Percentiles rank a stretch among this genome's conserved stretches.
These are phyloP conservation scores for Drosophila nr. fundita DNA, from an alignment of 2,888 invertebrate species.

Conservation along the genomic window DNA sequence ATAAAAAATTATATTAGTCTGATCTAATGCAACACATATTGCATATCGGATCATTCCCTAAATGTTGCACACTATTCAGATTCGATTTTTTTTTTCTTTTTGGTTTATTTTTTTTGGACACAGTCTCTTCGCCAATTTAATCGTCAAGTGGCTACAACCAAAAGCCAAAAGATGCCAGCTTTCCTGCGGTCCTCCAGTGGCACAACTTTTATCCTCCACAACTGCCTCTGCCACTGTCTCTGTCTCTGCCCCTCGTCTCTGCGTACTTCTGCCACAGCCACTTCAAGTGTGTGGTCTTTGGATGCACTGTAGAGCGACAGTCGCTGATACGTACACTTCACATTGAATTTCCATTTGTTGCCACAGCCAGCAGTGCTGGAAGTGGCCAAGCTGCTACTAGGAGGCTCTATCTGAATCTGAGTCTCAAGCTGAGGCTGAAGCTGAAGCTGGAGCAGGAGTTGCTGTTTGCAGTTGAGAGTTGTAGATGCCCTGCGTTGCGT, in stretches of 20 bases:
- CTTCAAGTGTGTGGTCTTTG: constrained; percentile 75
- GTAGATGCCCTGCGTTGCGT: constrained; percentile 20
- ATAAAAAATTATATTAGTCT: neutral
- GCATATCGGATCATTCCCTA: neutral
- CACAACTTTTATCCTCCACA: constrained; percentile 14
- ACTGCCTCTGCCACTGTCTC: constrained; percentile 7
- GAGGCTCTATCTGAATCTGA: constrained; percentile 26
- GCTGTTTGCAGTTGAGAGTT: constrained; percentile 27
- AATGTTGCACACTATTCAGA: neutral
- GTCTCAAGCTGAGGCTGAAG: constrained; percentile 6
- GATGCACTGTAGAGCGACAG: constrained; percentile 76
- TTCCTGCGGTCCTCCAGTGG: constrained; percentile 38
- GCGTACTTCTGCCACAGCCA: constrained; percentile 20
- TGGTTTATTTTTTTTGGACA: constrained; percentile 17
- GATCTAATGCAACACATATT: neutral
- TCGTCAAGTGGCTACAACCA: constrained; percentile 59
- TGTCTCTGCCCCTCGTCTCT: constrained; percentile 8
- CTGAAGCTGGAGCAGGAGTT: constrained; percentile 26
- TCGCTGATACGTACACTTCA: constrained; percentile 80
- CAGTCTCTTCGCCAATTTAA: constrained; percentile 57
- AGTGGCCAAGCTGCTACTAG: constrained; percentile 60
- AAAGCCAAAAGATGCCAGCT: constrained; percentile 35
- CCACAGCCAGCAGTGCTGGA: constrained; percentile 43
- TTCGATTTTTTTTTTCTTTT: neutral
- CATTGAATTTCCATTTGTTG: constrained; percentile 77